A percentile compares a stretch with the other conserved stretches of the same genome.
Evolutionary conservation across 2,113 vertebrate species (phyloP).

Genomic region (Sciurus niger): DNA sequence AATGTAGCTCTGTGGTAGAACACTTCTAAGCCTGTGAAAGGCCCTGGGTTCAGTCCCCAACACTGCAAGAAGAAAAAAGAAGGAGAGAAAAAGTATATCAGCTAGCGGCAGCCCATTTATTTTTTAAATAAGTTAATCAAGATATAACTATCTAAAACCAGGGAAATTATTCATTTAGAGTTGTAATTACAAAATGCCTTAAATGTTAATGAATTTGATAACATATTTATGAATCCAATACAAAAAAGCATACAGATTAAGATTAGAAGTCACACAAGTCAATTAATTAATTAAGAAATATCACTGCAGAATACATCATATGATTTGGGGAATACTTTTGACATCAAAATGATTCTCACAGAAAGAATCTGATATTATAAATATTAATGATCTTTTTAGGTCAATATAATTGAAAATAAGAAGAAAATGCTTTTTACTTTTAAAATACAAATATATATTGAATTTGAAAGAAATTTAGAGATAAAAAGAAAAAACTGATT

Average conservation of each 20-base stretch:
- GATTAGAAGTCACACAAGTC: slow-evolving; percentile 46
- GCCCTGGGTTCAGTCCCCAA: not conserved
- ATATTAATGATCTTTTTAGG: not conserved
- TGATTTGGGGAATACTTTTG: slow-evolving; percentile 38
- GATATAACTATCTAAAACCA: not conserved
- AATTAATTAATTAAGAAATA: slow-evolving; percentile 68
- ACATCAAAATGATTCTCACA: not conserved
- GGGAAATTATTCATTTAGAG: slow-evolving; percentile 34
- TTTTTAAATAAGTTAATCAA: not conserved
- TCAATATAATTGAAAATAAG: not conserved
- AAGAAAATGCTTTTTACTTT: not conserved
- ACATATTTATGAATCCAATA: slow-evolving; percentile 71
- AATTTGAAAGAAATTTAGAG: not conserved
- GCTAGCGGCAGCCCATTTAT: not conserved
- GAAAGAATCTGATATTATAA: not conserved
- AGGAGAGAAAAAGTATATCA: not conserved
- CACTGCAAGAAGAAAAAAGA: too few relatives aligned
- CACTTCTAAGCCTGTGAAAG: not conserved
- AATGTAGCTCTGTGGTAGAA: not conserved
- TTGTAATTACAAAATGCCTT: not conserved
- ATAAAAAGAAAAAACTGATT: not conserved
- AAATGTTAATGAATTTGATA: slow-evolving; percentile 72
- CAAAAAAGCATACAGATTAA: slow-evolving; percentile 54
- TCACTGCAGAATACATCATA: slow-evolving; percentile 47
- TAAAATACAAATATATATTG: not conserved